phyloP scores from a whole-genome alignment of 2,797 vertebrate genomes.

The Saguinus oedipus region DNA sequence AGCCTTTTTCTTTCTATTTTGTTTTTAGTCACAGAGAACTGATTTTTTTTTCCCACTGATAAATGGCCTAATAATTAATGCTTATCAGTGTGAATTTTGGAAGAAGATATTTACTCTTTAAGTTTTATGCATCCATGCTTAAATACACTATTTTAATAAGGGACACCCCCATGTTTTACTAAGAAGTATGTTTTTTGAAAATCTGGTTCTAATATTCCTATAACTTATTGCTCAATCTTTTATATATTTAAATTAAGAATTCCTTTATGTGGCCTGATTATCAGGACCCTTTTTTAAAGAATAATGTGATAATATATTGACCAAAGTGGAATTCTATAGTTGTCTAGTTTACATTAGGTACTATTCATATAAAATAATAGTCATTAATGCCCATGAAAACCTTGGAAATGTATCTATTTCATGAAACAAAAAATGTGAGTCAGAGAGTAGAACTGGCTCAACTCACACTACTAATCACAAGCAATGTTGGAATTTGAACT shows the following conservation, averaged over 20 bases:
- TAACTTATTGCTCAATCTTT: background rate
- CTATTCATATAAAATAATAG: background rate
- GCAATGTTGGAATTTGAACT: background rate
- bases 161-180: background rate
- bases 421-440: background rate
- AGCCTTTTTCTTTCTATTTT: background rate
- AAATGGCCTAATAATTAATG: constrained; percentile 32
- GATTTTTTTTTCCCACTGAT: constrained; percentile 39
- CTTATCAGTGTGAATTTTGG: constrained; percentile 32
- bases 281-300: constrained; percentile 3
- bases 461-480: background rate
- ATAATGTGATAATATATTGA: background rate
- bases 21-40: background rate
- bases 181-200: background rate
- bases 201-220: background rate
- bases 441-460: background rate
- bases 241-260: constrained; percentile 19
- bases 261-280: background rate
- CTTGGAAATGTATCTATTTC: background rate
- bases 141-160: background rate
- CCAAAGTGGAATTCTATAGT: background rate
- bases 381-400: background rate
- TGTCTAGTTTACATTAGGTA: background rate
- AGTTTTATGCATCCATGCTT: background rate
- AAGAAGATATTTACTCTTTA: background rate